Conservation (phyloP, 1,140 invertebrate genomes). For the Euborellia annulipes region DNA sequence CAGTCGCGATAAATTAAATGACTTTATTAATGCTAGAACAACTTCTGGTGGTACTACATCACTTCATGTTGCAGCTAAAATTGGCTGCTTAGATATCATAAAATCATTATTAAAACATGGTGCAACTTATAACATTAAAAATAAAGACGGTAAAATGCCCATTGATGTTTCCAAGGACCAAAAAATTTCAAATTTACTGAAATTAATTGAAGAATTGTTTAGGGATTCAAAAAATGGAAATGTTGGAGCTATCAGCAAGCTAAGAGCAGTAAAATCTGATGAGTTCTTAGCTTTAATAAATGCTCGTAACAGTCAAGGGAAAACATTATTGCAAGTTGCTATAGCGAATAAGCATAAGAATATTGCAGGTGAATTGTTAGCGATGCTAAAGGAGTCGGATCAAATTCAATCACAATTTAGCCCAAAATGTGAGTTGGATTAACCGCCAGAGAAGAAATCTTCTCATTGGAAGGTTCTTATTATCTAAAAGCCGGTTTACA, state of each 20-base stretch:
- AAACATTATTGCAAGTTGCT: constrained; percentile 1
- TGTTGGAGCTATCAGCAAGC: constrained; percentile 4
- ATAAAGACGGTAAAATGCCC: constrained; percentile 8
- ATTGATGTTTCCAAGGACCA: constrained; percentile 9
- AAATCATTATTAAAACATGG: constrained; percentile 10
- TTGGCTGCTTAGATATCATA: constrained; percentile 4
- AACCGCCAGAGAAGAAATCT: too few relatives aligned
- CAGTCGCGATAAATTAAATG: constrained; percentile 20
- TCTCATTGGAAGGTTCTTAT: too few relatives aligned
- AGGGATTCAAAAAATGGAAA: constrained; percentile 12
- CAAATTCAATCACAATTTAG: too few relatives aligned
- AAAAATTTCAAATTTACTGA: constrained; percentile 8
- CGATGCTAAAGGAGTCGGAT: neutral
- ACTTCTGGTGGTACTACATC: constrained; percentile 2
- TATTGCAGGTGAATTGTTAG: neutral
- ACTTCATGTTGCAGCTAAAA: constrained; percentile 12
- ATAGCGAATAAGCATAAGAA: constrained; percentile 7
- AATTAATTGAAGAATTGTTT: constrained; percentile 11
- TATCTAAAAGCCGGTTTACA: too few relatives aligned
- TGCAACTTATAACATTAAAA: constrained; percentile 25
- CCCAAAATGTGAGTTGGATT: too few relatives aligned
- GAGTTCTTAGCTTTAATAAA: constrained; percentile 9
- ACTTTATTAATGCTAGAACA: constrained; percentile 7
- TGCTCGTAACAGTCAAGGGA: constrained; percentile 8
- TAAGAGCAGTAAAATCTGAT: constrained; percentile 8